Evolutionary conservation across 2,888 invertebrate species (phyloP).

Genomic region (Ashinkailepas kermadecensis): DNA sequence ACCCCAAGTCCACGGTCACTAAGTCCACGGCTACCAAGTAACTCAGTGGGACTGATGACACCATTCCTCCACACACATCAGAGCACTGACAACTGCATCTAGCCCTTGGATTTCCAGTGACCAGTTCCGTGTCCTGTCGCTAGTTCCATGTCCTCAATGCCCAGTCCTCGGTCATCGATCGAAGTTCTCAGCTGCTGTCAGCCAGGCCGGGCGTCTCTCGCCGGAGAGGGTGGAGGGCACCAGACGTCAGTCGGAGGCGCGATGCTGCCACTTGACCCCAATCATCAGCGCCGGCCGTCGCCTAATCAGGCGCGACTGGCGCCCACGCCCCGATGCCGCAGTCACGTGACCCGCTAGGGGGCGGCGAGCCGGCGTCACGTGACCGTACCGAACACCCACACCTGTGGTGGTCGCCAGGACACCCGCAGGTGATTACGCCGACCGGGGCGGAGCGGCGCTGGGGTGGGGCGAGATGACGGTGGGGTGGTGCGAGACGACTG

Average conservation of each 20-base stretch:
- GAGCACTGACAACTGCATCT: too few relatives aligned
- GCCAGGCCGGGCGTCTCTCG: too few relatives aligned
- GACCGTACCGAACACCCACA: neutral
- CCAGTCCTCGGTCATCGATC: neutral
- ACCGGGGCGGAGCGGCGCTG: too few relatives aligned
- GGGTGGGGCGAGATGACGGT: too few relatives aligned
- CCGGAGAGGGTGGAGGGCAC: too few relatives aligned
- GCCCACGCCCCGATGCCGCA: neutral
- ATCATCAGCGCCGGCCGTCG: neutral
- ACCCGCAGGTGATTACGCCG: too few relatives aligned
- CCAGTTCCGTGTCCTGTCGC: neutral
- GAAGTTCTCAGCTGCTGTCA: too few relatives aligned
- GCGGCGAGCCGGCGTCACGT: neutral
- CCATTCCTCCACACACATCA: too few relatives aligned
- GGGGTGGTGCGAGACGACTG: too few relatives aligned
- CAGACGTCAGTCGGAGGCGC: neutral
- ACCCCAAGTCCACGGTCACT: too few relatives aligned
- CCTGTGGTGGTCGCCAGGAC: neutral
- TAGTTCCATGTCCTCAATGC: neutral
- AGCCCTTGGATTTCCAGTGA: neutral
- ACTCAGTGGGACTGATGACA: too few relatives aligned
- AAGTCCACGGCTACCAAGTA: too few relatives aligned
- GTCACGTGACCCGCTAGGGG: neutral
- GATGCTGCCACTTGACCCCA: conserved; percentile 6
- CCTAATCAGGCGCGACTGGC: neutral